These are phyloP conservation scores for Halesus radiatus DNA, from an alignment of 1,140 invertebrate species.

Conservation along the genomic window DNA sequence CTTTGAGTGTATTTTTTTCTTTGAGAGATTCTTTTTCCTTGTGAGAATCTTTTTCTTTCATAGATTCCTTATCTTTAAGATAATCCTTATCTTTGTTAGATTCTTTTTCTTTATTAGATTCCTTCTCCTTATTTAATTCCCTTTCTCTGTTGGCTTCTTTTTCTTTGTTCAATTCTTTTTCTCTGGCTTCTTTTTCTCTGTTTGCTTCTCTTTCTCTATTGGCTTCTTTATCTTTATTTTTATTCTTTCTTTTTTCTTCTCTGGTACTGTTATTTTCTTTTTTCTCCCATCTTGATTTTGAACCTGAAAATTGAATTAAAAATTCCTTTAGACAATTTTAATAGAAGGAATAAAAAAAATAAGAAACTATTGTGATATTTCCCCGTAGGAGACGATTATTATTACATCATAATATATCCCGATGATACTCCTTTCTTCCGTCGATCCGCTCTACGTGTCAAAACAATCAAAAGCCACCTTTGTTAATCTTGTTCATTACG, in stretches of 20 bases:
- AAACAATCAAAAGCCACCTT: too few species aligned
- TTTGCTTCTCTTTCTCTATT: conserved; percentile 50
- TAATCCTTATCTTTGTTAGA: conserved; percentile 62
- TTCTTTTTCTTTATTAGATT: conserved; percentile 47
- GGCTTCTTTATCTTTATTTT: conserved; percentile 67
- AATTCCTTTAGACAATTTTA: too few species aligned
- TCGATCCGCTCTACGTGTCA: too few species aligned
- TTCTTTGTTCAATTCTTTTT: conserved; percentile 44
- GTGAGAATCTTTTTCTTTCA: conserved; percentile 31
- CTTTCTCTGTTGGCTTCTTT: conserved; percentile 38
- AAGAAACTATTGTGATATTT: too few species aligned
- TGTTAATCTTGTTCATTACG: too few species aligned
- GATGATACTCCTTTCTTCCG: too few species aligned
- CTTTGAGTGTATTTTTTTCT: conserved; percentile 40
- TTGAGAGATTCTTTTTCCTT: conserved; percentile 63
- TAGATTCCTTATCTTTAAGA: conserved; percentile 48
- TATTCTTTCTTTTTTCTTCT: conserved; percentile 74
- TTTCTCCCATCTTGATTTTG: conserved; percentile 66
- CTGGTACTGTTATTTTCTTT: conserved; percentile 72
- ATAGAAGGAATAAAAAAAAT: too few species aligned
- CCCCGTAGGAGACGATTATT: too few species aligned
- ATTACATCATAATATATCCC: too few species aligned
- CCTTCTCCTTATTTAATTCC: conserved; percentile 33
- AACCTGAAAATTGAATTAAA: conserved; percentile 32
- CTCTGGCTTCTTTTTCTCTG: conserved; percentile 63